Conservation (phyloP, 2,113 vertebrate species). For the Tautogolabrus adspersus region DNA sequence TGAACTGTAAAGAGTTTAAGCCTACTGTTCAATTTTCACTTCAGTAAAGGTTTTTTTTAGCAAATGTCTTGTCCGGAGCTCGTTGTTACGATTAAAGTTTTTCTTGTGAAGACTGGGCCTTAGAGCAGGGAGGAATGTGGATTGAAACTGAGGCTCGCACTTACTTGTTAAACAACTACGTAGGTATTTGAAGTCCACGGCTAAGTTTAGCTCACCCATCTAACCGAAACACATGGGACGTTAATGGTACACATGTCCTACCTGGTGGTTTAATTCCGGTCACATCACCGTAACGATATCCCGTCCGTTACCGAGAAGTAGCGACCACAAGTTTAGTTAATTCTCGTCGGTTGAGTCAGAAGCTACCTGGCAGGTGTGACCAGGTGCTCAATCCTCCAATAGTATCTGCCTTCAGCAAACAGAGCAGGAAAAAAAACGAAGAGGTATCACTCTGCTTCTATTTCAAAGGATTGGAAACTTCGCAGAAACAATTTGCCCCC, state of each 20-base stretch:
- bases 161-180: constrained; percentile 34
- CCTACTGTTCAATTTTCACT: not conserved
- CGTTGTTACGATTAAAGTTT: not conserved
- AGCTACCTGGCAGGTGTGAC: constrained; percentile 56
- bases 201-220: no score
- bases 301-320: not conserved
- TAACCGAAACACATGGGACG: not conserved
- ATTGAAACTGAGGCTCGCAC: not conserved
- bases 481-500: not conserved
- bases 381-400: constrained; percentile 5
- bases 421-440: not conserved
- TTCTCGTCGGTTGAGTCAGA: not conserved
- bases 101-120: not conserved
- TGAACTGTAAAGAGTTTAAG: not conserved
- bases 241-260: not conserved
- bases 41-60: no score
- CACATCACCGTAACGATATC: constrained; percentile 2
- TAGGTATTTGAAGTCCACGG: not conserved
- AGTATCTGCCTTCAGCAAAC: not conserved
- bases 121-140: not conserved
- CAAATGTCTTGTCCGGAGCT: no score
- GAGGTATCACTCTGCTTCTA: constrained; percentile 53
- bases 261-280: constrained; percentile 18
- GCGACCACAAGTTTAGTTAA: not conserved
- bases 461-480: not conserved